A percentile compares a stretch with the other conserved stretches of the same genome.
These are phyloP conservation scores for Crepidodera aurea DNA, from an alignment of 2,888 invertebrate genomes.

Conservation along the genomic window DNA sequence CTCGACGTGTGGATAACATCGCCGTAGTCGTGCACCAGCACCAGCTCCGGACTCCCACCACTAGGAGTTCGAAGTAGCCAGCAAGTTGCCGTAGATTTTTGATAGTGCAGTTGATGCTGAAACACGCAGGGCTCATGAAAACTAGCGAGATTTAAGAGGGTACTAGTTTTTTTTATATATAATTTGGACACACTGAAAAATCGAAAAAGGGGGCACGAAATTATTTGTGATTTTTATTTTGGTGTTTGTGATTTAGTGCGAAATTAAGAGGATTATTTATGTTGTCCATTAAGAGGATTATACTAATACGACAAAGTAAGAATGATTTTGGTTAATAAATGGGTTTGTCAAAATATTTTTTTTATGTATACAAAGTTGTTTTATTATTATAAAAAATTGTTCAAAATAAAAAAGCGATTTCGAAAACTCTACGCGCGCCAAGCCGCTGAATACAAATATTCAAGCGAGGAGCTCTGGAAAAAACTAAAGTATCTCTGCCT, in stretches of 20 bases:
- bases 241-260: constrained; percentile 14
- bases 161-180: neutral
- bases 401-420: too few species aligned
- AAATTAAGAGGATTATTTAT: constrained; percentile 6
- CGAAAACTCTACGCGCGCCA: too few species aligned
- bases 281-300: constrained; percentile 7
- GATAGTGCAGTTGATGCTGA: constrained; percentile 21
- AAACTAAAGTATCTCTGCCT: too few species aligned
- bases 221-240: neutral
- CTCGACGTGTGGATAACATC: neutral
- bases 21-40: constrained; percentile 15
- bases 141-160: constrained; percentile 1
- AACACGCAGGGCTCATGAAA: constrained; percentile 22
- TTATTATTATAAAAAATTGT: too few species aligned
- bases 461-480: too few species aligned
- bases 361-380: too few species aligned
- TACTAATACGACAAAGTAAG: constrained; percentile 11
- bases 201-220: neutral
- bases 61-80: constrained; percentile 5
- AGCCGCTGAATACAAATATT: too few species aligned
- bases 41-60: constrained; percentile 9
- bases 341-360: too few species aligned
- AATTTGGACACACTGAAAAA: neutral
- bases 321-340: neutral
- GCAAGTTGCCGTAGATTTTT: constrained; percentile 15